phyloP scores from a whole-genome alignment of 2,888 invertebrate species.

The Himalopsyche japonica region DNA sequence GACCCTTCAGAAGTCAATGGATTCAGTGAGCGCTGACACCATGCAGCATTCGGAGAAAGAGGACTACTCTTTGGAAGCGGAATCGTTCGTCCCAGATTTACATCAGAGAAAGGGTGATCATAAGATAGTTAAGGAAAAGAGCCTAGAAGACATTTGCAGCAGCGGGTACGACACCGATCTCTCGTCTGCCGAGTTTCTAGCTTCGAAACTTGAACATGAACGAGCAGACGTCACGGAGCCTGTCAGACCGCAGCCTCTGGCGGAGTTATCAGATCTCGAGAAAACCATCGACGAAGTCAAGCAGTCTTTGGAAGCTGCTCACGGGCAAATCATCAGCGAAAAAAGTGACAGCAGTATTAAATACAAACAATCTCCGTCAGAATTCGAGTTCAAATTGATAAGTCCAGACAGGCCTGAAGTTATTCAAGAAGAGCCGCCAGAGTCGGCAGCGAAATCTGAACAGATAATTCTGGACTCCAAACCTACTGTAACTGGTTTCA shows the following conservation, averaged over 20 bases:
- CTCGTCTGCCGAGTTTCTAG: constrained; percentile 66
- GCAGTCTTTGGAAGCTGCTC: constrained; percentile 71
- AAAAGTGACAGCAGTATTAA: constrained; percentile 67
- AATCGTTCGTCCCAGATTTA: constrained; percentile 55
- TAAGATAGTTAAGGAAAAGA: constrained; percentile 57
- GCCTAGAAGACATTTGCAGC: constrained; percentile 69
- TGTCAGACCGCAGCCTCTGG: constrained; percentile 56
- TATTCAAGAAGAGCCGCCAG: constrained; percentile 62
- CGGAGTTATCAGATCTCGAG: constrained; percentile 64
- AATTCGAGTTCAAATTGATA: constrained; percentile 70
- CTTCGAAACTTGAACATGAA: constrained; percentile 59
- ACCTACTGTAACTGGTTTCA: constrained; percentile 44
- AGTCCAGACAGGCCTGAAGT: constrained; percentile 62
- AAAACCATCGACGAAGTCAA: constrained; percentile 74
- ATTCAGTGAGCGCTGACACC: constrained; percentile 59
- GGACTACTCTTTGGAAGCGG: constrained; percentile 59
- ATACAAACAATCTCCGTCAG: constrained; percentile 73
- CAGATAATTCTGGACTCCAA: constrained; percentile 53
- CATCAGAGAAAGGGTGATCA: constrained; percentile 54
- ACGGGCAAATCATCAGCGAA: constrained; percentile 69
- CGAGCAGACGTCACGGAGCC: constrained; percentile 58
- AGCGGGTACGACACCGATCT: constrained; percentile 70
- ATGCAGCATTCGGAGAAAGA: constrained; percentile 51
- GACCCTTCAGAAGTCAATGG: constrained; percentile 58
- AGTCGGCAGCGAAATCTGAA: constrained; percentile 50